phyloP scores from a whole-genome alignment of 2,113 vertebrate genomes.

The Actinemys pallida region DNA sequence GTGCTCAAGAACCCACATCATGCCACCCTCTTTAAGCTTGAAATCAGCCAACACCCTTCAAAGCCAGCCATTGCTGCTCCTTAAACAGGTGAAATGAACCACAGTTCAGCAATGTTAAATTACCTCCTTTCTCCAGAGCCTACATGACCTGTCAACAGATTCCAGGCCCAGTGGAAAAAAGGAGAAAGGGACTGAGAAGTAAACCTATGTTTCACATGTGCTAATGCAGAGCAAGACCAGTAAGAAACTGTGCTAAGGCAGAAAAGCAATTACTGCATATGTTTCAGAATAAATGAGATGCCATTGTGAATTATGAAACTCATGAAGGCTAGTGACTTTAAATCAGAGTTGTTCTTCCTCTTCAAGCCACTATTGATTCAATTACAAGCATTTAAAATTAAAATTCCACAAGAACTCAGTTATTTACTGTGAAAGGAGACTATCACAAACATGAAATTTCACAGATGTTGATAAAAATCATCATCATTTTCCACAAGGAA shows the following conservation, averaged over 20 bases:
- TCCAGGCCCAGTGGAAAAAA: not conserved
- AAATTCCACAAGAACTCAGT: not conserved
- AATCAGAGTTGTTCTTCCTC: not conserved
- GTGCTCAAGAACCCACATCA: not conserved
- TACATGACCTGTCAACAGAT: not conserved
- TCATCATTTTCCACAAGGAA: not conserved
- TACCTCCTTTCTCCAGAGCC: not conserved
- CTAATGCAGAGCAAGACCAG: not conserved
- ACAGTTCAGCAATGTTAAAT: not conserved
- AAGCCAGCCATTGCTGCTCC: not conserved
- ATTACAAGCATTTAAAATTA: not conserved
- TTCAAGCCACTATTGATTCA: not conserved
- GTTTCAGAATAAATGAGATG: not conserved
- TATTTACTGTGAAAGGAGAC: not conserved
- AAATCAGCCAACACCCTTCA: not conserved
- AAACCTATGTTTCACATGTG: not conserved
- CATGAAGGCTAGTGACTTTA: not conserved
- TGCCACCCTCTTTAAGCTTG: not conserved
- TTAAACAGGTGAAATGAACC: not conserved
- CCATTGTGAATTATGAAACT: not conserved
- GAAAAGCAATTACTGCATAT: not conserved
- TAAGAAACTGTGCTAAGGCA: not conserved
- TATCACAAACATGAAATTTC: not conserved
- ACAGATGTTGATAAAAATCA: not conserved
- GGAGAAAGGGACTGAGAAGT: not conserved